Percentiles rank a stretch among this genome's conserved stretches.
Evolutionary conservation across 1,140 invertebrate genomes (phyloP).

Genomic region (Drosophila murphyi): DNA sequence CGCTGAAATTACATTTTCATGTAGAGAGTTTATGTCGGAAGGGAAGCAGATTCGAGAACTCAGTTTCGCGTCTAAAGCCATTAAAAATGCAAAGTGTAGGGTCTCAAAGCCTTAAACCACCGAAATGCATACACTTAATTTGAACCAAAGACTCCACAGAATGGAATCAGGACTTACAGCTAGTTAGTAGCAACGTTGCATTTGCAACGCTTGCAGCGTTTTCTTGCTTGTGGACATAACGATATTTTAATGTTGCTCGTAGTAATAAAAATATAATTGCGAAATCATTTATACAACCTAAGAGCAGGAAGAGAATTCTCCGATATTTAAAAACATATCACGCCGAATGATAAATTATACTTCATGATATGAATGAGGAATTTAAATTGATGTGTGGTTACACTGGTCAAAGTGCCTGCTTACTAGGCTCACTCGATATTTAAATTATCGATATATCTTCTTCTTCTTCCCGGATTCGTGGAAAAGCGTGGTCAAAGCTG

Average conservation of each 20-base stretch:
- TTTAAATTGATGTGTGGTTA: too few relatives aligned
- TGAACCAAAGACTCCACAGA: slow-evolving; percentile 51
- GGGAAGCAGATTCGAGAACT: slow-evolving; percentile 8
- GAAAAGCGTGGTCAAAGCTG: too few relatives aligned
- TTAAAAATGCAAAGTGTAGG: slow-evolving; percentile 66
- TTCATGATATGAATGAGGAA: too few relatives aligned
- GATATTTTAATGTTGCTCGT: slow-evolving; percentile 31
- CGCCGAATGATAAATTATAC: too few relatives aligned
- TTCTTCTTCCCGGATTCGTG: too few relatives aligned
- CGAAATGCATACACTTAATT: slow-evolving; percentile 78
- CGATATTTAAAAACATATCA: not conserved
- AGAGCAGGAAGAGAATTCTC: not conserved
- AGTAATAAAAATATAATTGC: slow-evolving; percentile 7
- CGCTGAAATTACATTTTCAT: slow-evolving; percentile 53
- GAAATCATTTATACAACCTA: not conserved
- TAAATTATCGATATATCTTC: too few relatives aligned
- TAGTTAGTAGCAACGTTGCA: slow-evolving; percentile 6
- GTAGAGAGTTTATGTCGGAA: not conserved
- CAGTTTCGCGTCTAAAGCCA: slow-evolving; percentile 17
- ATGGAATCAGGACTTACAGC: slow-evolving; percentile 21
- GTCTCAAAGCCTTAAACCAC: slow-evolving; percentile 38
- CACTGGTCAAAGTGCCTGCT: too few relatives aligned
- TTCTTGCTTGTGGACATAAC: slow-evolving; percentile 7
- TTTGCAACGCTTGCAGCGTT: not conserved
- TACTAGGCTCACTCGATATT: too few relatives aligned